Percentiles rank a stretch among this genome's conserved stretches.
Conservation (phyloP, 2,888 invertebrate species). For the Apamea monoglypha region DNA sequence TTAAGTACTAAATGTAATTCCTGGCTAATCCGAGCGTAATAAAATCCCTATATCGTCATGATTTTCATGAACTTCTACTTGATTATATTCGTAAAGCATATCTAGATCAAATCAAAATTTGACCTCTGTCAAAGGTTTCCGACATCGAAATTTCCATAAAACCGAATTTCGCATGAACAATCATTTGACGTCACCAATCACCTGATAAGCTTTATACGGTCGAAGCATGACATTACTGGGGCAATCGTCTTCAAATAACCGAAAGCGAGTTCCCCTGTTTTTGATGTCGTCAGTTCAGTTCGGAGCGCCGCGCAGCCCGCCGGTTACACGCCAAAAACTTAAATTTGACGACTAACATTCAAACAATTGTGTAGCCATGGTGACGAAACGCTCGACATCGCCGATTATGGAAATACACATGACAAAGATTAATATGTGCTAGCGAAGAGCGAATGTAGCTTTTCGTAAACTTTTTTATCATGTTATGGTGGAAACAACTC, state of each 20-base stretch:
- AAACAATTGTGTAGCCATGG: conserved; percentile 84
- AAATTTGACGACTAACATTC: conserved; percentile 69
- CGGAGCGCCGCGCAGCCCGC: conserved; percentile 81
- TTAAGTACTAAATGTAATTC: conserved; percentile 22
- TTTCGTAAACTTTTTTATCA: conserved; percentile 74
- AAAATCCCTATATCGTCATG: conserved; percentile 49
- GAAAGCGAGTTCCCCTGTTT: conserved; percentile 79
- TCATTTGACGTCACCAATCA: conserved; percentile 84
- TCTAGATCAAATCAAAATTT: conserved; percentile 65
- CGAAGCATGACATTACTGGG: conserved; percentile 80
- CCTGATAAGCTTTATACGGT: conserved; percentile 81
- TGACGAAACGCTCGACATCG: conserved; percentile 74
- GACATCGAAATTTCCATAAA: conserved; percentile 70
- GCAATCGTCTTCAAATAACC: conserved; percentile 82
- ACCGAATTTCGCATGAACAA: conserved; percentile 73
- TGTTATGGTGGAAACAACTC: conserved; percentile 90
- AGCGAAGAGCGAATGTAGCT: conserved; percentile 72
- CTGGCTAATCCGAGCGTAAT: conserved; percentile 34
- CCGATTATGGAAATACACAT: conserved; percentile 71
- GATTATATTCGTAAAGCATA: conserved; percentile 62
- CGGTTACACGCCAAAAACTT: conserved; percentile 71
- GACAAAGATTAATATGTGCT: conserved; percentile 72
- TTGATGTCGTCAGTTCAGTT: conserved; percentile 84
- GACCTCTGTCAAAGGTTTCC: conserved; percentile 70
- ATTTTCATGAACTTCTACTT: conserved; percentile 58